A percentile compares a stretch with the other conserved stretches of the same genome.
Evolutionary conservation across 1,140 invertebrate genomes (phyloP).

Genomic region (Periplaneta americana): DNA sequence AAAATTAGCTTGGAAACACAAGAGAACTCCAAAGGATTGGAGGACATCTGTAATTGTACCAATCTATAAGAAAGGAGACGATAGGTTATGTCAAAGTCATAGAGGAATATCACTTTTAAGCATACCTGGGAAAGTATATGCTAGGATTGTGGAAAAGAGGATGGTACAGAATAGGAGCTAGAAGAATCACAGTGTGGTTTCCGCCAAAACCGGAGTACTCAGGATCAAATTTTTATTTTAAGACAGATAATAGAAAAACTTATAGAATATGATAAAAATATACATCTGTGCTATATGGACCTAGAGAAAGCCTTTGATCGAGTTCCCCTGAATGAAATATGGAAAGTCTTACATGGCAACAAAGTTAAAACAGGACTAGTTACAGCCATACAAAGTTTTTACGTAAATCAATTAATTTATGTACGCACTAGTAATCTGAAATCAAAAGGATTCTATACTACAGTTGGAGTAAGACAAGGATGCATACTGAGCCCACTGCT

Average conservation of each 20-base stretch:
- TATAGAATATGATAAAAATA: neutral
- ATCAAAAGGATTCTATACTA: too few relatives aligned
- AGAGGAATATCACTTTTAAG: neutral
- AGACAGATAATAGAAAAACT: neutral
- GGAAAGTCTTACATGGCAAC: neutral
- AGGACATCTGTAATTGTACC: neutral
- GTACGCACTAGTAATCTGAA: too few relatives aligned
- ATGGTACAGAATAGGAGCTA: neutral
- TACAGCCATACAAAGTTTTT: too few relatives aligned
- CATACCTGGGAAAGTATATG: neutral
- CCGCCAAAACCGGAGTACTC: neutral
- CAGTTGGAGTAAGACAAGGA: too few relatives aligned
- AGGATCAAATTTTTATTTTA: neutral
- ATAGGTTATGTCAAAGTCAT: neutral
- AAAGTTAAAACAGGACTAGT: neutral
- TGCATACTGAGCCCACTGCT: too few relatives aligned
- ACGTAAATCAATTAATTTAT: too few relatives aligned
- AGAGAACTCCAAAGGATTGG: neutral
- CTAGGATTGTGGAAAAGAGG: neutral
- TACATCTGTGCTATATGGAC: neutral
- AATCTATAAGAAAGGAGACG: constrained; percentile 1
- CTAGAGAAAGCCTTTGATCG: neutral
- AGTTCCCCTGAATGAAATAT: neutral
- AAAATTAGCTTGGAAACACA: neutral
- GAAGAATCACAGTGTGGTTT: neutral